Conservation (phyloP, 2,113 vertebrate species). For the Phyllostomus discolor region DNA sequence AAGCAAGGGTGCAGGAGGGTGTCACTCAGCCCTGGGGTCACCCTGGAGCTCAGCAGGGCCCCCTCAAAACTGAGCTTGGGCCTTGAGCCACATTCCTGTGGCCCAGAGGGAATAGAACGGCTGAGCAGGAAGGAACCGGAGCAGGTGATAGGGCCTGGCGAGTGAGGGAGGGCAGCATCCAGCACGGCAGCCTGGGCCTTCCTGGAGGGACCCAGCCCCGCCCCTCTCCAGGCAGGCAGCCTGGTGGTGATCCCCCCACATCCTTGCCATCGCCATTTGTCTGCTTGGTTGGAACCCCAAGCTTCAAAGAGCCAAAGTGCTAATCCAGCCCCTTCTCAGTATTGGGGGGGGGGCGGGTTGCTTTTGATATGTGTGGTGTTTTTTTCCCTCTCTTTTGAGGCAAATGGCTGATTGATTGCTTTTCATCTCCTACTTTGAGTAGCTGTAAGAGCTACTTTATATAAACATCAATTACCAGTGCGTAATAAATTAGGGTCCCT, state of each 20-base stretch:
- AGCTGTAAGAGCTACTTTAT: constrained; percentile 85
- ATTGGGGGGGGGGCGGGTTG: background rate
- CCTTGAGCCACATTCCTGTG: background rate
- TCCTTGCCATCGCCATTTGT: background rate
- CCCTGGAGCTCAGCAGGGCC: background rate
- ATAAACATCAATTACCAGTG: constrained; percentile 84
- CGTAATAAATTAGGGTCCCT: constrained; percentile 81
- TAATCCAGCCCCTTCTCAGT: constrained; percentile 56
- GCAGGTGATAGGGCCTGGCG: fast-evolving
- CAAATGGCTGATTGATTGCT: constrained; percentile 83
- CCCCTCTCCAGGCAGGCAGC: background rate
- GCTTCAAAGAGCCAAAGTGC: constrained; percentile 36
- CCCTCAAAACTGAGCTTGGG: background rate
- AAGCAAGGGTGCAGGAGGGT: too few relatives aligned
- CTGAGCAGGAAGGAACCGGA: background rate
- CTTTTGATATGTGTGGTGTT: constrained; percentile 55
- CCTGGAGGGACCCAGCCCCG: fast-evolving
- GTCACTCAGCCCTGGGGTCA: background rate
- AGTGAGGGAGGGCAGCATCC: fast-evolving
- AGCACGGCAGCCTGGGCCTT: fast-evolving
- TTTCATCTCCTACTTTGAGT: constrained; percentile 82
- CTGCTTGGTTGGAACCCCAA: background rate
- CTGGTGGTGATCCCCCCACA: background rate
- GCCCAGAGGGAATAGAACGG: fast-evolving
- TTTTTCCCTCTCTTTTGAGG: constrained; percentile 76